A percentile compares a stretch with the other conserved stretches of the same genome.
Evolutionary conservation across 2,797 vertebrate species (phyloP).

Genomic region (Falco rusticolus): DNA sequence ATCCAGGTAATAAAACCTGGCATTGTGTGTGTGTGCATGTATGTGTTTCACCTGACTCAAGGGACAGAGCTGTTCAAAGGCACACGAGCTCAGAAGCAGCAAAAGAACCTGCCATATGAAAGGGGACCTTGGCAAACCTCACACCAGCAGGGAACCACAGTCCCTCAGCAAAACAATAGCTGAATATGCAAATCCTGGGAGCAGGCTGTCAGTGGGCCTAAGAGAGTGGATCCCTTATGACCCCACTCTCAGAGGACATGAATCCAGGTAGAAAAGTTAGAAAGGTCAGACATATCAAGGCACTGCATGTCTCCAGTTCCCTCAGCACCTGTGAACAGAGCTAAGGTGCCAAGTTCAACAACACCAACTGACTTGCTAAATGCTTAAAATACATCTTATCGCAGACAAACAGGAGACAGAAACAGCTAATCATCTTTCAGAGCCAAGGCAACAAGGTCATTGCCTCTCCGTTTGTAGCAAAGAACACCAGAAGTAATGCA

Average conservation of each 20-base stretch:
- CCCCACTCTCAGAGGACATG: not conserved
- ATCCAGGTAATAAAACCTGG: not conserved
- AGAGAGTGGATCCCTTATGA: not conserved
- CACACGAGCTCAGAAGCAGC: not conserved
- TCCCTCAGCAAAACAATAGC: not conserved
- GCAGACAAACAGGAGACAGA: constrained; percentile 1
- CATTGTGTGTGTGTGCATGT: rapidly evolving
- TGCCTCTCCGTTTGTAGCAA: not conserved
- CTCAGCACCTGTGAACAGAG: not conserved
- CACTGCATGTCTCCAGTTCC: not conserved
- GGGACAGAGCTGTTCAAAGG: not conserved
- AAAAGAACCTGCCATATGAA: not conserved
- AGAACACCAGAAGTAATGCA: not conserved
- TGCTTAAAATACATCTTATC: constrained; percentile 40
- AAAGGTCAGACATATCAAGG: constrained; percentile 42
- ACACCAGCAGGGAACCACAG: not conserved
- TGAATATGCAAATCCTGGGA: not conserved
- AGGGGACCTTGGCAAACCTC: not conserved
- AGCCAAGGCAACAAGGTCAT: constrained; percentile 13
- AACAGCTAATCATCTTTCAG: constrained; percentile 15
- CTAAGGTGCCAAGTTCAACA: constrained; percentile 17
- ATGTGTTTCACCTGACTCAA: not conserved
- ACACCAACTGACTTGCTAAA: constrained; percentile 1
- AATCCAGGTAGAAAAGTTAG: constrained; percentile 29
- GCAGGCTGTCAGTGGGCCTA: not conserved